Percentiles rank a stretch among this genome's conserved stretches.
Conservation (phyloP, 1,140 invertebrate genomes). For the Drosophila teissieri region DNA sequence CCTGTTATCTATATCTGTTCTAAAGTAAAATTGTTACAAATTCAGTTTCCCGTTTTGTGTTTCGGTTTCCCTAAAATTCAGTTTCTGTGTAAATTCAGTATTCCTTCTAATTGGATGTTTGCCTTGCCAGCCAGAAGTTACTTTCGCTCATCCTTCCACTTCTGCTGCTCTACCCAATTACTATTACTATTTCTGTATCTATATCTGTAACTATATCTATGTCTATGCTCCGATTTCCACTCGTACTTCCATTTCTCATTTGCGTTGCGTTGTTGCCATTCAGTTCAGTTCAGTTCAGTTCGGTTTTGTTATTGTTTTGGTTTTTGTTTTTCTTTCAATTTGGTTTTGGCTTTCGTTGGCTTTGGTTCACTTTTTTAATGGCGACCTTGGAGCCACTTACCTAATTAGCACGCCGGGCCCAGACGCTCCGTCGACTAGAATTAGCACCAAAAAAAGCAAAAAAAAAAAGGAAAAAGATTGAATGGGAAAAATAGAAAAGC, state of each 20-base stretch:
- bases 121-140: conserved; percentile 76
- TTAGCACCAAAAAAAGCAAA: conserved; percentile 6
- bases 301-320: too few relatives aligned
- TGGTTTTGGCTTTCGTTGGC: conserved; percentile 42
- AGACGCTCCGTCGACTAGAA: conserved; percentile 57
- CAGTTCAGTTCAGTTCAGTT: conserved; percentile 25
- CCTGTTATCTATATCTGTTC: conserved; percentile 38
- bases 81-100: conserved; percentile 74
- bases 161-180: conserved; percentile 38
- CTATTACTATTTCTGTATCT: conserved; percentile 9
- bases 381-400: conserved; percentile 79
- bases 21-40: conserved; percentile 48
- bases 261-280: conserved; percentile 52
- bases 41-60: conserved; percentile 51
- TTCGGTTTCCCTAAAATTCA: conserved; percentile 50
- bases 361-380: conserved; percentile 73
- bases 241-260: conserved; percentile 48
- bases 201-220: conserved; percentile 35
- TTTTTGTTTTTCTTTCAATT: conserved; percentile 42
- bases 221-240: conserved; percentile 48
- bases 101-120: conserved; percentile 79
- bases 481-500: conserved; percentile 8
- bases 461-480: conserved; percentile 4
- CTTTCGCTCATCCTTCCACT: conserved; percentile 48
- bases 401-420: conserved; percentile 71